Evolutionary conservation across 2,888 invertebrate species (phyloP).

Genomic region (Hirtodrosophila trivittata): DNA sequence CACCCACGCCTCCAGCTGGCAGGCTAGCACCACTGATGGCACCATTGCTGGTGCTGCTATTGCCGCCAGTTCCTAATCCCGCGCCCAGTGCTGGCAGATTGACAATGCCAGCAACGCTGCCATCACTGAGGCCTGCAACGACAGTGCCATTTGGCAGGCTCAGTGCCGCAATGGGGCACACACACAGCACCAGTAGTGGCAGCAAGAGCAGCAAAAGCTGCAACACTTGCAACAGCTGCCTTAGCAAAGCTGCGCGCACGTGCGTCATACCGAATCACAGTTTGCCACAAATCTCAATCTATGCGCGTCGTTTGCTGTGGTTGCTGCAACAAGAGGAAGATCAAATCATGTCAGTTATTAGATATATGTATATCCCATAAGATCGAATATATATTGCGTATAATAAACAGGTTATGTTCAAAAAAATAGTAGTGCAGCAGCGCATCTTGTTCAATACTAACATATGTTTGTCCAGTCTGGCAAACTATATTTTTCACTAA

Average conservation of each 20-base stretch:
- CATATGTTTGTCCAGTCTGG: too few relatives aligned
- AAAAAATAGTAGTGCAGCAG: too few relatives aligned
- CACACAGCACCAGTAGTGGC: conserved; percentile 14
- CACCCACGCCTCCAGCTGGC: conserved; percentile 32
- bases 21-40: conserved; percentile 35
- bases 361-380: too few relatives aligned
- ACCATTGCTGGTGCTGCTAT: conserved; percentile 3
- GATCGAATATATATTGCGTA: too few relatives aligned
- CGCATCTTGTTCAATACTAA: too few relatives aligned
- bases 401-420: too few relatives aligned
- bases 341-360: too few relatives aligned
- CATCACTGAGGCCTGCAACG: conserved; percentile 46
- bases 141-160: conserved; percentile 52
- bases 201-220: not conserved
- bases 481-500: too few relatives aligned
- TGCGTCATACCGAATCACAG: conserved; percentile 14
- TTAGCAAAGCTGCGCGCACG: not conserved
- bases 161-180: conserved; percentile 18
- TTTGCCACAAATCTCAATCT: conserved; percentile 2
- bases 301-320: not conserved
- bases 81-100: conserved; percentile 50
- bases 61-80: conserved; percentile 22
- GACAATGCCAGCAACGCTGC: conserved; percentile 35
- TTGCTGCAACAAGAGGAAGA: conserved; percentile 17
- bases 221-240: conserved; percentile 1